A percentile compares a stretch with the other conserved stretches of the same genome.
Evolutionary conservation across 2,888 invertebrate species (phyloP).

Genomic region (Heliconius sara): DNA sequence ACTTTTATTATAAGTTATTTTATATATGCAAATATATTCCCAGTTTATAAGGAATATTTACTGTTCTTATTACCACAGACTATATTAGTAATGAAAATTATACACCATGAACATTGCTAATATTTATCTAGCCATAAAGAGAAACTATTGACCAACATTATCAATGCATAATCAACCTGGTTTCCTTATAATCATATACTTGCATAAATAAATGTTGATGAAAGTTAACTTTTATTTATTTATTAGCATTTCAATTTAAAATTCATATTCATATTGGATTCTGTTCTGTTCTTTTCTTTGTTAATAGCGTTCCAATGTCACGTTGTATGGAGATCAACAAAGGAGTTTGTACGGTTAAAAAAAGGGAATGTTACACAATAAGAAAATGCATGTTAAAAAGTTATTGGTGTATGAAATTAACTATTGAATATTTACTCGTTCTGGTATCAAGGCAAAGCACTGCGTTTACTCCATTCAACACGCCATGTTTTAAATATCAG

Average conservation of each 20-base stretch:
- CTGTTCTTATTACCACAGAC: not conserved
- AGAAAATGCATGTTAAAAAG: not conserved
- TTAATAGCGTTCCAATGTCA: not conserved
- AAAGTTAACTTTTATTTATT: not conserved
- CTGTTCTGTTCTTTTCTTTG: not conserved
- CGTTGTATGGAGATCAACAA: not conserved
- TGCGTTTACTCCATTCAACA: not conserved
- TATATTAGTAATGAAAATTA: not conserved
- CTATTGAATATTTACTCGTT: too few relatives aligned
- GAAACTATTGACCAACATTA: not conserved
- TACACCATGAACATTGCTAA: not conserved
- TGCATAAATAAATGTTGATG: not conserved
- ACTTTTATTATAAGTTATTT: not conserved
- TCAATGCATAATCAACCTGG: conserved; percentile 7
- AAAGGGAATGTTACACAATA: not conserved
- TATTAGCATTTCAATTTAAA: not conserved
- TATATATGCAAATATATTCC: not conserved
- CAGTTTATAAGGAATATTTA: not conserved
- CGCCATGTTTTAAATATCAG: not conserved
- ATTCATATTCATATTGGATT: not conserved
- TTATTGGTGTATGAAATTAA: not conserved
- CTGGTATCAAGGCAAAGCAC: too few relatives aligned
- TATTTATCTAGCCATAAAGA: not conserved
- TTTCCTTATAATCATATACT: not conserved
- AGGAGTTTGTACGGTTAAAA: not conserved